Percentiles rank a stretch among this genome's conserved stretches.
Conservation (phyloP, 2,888 invertebrate genomes). For the Pristionchus exspectatus region DNA sequence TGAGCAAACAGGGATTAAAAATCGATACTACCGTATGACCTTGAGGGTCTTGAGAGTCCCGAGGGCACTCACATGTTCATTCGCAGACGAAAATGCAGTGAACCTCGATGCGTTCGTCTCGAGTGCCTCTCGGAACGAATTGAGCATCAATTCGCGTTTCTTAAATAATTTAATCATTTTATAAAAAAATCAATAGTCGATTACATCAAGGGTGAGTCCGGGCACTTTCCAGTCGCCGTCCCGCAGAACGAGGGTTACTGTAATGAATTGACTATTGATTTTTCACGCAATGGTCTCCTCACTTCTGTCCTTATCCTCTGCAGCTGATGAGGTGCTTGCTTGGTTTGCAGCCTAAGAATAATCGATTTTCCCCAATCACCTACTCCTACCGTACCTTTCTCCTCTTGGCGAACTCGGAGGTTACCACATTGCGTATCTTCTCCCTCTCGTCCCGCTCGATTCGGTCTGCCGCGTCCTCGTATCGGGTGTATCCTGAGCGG, state of each 20-base stretch:
- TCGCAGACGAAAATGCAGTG: constrained; percentile 22
- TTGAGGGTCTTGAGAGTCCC: background rate
- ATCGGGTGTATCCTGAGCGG: constrained; percentile 1
- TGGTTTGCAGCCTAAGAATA: background rate
- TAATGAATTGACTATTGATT: background rate
- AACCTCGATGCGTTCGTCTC: constrained; percentile 29
- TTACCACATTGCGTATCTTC: constrained; percentile 58
- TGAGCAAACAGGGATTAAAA: background rate
- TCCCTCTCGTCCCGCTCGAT: constrained; percentile 81
- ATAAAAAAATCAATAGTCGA: background rate
- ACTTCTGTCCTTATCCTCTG: constrained; percentile 16
- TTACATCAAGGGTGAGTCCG: constrained; percentile 39
- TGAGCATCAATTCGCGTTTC: constrained; percentile 50
- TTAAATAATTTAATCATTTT: background rate
- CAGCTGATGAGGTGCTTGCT: background rate
- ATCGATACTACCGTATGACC: background rate
- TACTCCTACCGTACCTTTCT: constrained; percentile 55
- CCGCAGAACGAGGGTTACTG: constrained; percentile 45
- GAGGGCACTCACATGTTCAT: constrained; percentile 10
- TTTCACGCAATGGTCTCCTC: background rate
- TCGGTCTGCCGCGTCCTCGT: constrained; percentile 62
- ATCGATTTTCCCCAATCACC: background rate
- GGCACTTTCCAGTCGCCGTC: constrained; percentile 37
- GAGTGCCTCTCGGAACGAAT: constrained; percentile 46
- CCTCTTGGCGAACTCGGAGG: constrained; percentile 63